A percentile compares a stretch with the other conserved stretches of the same genome.
Conservation (phyloP, 2,888 invertebrate genomes). For the Chrysotoxum bicinctum region DNA sequence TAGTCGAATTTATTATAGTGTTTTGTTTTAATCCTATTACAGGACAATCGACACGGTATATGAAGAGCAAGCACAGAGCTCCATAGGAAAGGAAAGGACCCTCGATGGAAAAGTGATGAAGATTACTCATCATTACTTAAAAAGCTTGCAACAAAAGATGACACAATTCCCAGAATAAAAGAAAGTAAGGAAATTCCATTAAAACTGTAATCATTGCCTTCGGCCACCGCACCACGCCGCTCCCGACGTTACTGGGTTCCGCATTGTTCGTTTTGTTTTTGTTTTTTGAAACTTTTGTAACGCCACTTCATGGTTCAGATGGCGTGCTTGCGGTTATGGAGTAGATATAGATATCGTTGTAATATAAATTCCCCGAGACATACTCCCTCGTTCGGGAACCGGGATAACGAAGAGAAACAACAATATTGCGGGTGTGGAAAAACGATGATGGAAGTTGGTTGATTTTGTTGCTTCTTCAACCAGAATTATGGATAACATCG, state of each 20-base stretch:
- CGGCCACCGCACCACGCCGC: not conserved
- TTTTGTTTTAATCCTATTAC: conserved; percentile 22
- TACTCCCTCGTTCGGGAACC: conserved; percentile 15
- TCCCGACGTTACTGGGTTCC: not conserved
- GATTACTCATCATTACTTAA: conserved; percentile 24
- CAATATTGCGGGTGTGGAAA: conserved; percentile 21
- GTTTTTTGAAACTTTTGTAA: conserved; percentile 11
- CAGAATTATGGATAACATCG: conserved; percentile 10
- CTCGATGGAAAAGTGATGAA: not conserved
- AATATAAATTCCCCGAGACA: conserved; percentile 39
- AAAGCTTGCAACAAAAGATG: not conserved
- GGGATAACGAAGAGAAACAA: conserved; percentile 4
- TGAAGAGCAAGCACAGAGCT: not conserved
- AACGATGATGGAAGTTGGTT: conserved; percentile 27
- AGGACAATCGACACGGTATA: conserved; percentile 37
- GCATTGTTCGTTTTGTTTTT: not conserved
- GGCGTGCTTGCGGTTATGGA: conserved; percentile 12
- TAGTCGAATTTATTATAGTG: conserved; percentile 15
- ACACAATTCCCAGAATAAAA: conserved; percentile 32
- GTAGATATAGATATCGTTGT: not conserved
- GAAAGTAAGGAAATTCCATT: conserved; percentile 49
- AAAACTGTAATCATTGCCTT: conserved; percentile 1
- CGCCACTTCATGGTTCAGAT: not conserved
- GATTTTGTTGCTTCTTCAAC: conserved; percentile 3
- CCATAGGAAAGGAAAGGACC: not conserved